Evolutionary conservation across 2,797 vertebrate genomes (phyloP), one percentile per base, ranked within the genome.

Genomic region (Hyperoplus immaculatus): DNA sequence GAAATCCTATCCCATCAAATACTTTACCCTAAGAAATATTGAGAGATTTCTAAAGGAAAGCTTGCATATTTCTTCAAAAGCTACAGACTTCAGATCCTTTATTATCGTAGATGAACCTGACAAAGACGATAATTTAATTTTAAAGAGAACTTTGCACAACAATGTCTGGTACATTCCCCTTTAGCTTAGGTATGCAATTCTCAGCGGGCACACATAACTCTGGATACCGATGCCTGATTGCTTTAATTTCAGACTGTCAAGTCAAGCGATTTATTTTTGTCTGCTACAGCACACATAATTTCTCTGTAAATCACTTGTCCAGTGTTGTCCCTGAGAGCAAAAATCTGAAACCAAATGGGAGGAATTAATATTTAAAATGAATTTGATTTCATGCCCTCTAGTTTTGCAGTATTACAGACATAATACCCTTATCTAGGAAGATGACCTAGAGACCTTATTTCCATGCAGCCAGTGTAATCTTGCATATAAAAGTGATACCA

Each of bases 201-300:
- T 3, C 29, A 29, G 29, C 29, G 29, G 29, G 29, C 29, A 29
- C 3, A 29, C 29, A 29, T 29, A 29, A 29, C 29, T 29, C 29
- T 29, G 29, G 29, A 29, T 29, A 29, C 29, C 29, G 29, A 29
- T 29, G 39, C 16, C 7, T 7, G 16, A 43, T n/a, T 42, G 11
- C 7, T 60, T 66, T 12, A 14, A 47, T 65, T 51, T 69, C 8
- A 61, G 14, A 65, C 18, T 29, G 53, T 61, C 15, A 49, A 18
- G 39, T 57, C 39, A 49, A 70, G 46, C n/a, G 16, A 4, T 45
- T 62, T n/a, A 15, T 76, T 45, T 53, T 15, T 21, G 10, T 21
- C 1, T n/a, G 38, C 66, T 8, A 8, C 29, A 45, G 64, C 11
- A 16, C 8, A 2, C 16, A 59, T 11, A 38, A 46, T 42, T 38